phyloP scores from a whole-genome alignment of 2,113 vertebrate species.

The Caracal caracal region DNA sequence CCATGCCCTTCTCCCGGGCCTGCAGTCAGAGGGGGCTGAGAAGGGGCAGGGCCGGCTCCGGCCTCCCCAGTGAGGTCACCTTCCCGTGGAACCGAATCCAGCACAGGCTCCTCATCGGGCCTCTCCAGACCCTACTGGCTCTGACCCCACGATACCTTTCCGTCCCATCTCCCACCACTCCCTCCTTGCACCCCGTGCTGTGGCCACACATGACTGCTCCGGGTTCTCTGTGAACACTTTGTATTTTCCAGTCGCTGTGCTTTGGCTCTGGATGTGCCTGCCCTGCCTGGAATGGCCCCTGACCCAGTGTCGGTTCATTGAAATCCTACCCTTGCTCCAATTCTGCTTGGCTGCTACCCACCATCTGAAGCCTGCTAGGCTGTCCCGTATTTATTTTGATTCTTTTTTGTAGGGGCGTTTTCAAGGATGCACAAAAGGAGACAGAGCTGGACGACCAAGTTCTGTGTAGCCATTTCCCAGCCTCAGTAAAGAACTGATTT shows the following conservation, averaged over 20 bases:
- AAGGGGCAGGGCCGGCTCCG: neutral
- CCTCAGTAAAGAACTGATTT: neutral
- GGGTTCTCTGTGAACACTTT: neutral
- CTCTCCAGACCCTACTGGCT: neutral
- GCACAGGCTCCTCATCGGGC: neutral
- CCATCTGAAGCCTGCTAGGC: neutral
- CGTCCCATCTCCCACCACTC: neutral
- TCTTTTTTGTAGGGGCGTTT: neutral
- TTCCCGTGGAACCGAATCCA: constrained; percentile 7
- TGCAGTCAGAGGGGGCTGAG: neutral
- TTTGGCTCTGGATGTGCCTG: constrained; percentile 30
- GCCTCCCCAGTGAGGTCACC: constrained; percentile 61
- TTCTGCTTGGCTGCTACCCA: neutral
- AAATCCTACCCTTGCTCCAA: constrained; percentile 38
- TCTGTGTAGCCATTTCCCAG: neutral
- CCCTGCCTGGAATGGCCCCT: constrained; percentile 24
- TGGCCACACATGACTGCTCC: neutral
- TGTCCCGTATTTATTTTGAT: neutral
- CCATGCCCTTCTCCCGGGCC: constrained; percentile 57
- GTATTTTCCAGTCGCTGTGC: constrained; percentile 30
- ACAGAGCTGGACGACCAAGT: neutral
- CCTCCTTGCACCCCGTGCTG: neutral
- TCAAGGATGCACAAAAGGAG: neutral
- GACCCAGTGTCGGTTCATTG: constrained; percentile 6
- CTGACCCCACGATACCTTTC: constrained; percentile 47